A percentile compares a stretch with the other conserved stretches of the same genome.
Conservation (phyloP, 2,797 vertebrate species). For the Synaphobranchus kaupii region DNA sequence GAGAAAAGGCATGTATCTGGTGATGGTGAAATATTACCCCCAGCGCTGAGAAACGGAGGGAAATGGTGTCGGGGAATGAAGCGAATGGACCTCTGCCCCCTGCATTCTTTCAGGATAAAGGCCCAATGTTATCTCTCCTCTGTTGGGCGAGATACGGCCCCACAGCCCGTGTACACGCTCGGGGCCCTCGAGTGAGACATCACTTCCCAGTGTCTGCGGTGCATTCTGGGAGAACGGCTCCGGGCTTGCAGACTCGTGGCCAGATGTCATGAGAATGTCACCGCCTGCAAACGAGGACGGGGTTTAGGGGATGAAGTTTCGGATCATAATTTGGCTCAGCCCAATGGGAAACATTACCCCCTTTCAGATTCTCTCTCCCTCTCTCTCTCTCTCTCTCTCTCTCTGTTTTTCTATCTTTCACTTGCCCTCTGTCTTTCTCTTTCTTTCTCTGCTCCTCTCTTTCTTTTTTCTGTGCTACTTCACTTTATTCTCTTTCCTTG, state of each 20-base stretch:
- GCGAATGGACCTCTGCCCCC: neutral
- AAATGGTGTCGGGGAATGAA: neutral
- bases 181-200: constrained; percentile 35
- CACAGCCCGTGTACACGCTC: constrained; percentile 39
- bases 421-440: neutral
- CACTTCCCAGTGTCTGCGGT: neutral
- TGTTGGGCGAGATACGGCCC: constrained; percentile 26
- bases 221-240: constrained; percentile 19
- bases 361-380: constrained; percentile 51
- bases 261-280: constrained; percentile 53
- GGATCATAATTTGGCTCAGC: neutral
- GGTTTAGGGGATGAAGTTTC: constrained; percentile 25
- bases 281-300: constrained; percentile 16
- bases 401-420: constrained; percentile 40
- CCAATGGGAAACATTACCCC: constrained; percentile 58
- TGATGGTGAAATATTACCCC: constrained; percentile 9
- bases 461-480: constrained; percentile 40
- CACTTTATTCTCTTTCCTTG: constrained; percentile 38
- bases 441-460: constrained; percentile 32
- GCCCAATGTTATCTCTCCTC: constrained; percentile 25
- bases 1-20: neutral
- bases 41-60: neutral
- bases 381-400: constrained; percentile 52
- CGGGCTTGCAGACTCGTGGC: constrained; percentile 9
- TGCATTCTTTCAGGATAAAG: constrained; percentile 33